phyloP scores from a whole-genome alignment of 2,888 invertebrate genomes.

The Lasioglossum figueresi region DNA sequence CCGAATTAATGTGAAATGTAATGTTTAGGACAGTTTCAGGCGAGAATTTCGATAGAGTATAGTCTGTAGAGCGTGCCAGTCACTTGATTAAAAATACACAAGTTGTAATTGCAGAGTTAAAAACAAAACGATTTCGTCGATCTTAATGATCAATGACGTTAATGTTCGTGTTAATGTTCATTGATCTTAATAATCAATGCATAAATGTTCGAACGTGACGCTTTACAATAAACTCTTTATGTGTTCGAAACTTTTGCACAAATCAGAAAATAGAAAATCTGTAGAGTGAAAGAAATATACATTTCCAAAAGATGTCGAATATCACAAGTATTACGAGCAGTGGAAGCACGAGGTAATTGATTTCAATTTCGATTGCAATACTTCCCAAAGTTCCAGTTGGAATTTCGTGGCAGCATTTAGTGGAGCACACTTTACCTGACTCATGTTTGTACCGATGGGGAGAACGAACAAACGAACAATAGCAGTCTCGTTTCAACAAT shows the following conservation, averaged over 20 bases:
- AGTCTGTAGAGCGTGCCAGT: neutral
- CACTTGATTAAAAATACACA: neutral
- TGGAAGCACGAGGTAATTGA: neutral
- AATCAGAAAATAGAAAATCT: neutral
- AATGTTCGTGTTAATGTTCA: neutral
- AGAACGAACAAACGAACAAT: conserved; percentile 19
- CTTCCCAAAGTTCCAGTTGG: neutral
- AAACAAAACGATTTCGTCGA: neutral
- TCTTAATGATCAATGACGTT: neutral
- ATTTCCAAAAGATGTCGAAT: neutral
- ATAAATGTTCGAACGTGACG: neutral
- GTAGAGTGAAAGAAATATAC: neutral
- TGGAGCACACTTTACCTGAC: neutral
- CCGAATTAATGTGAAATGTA: neutral
- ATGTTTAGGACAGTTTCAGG: neutral
- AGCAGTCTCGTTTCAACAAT: conserved; percentile 17
- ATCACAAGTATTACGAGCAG: neutral
- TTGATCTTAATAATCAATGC: neutral
- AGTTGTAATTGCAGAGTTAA: neutral
- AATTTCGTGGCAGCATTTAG: neutral
- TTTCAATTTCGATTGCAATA: neutral
- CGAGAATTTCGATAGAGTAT: neutral
- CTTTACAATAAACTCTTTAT: neutral
- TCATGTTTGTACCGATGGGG: neutral
- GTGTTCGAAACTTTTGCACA: neutral